Evolutionary conservation across 1,140 invertebrate genomes (phyloP).

Genomic region (Rhynchophorus ferrugineus): DNA sequence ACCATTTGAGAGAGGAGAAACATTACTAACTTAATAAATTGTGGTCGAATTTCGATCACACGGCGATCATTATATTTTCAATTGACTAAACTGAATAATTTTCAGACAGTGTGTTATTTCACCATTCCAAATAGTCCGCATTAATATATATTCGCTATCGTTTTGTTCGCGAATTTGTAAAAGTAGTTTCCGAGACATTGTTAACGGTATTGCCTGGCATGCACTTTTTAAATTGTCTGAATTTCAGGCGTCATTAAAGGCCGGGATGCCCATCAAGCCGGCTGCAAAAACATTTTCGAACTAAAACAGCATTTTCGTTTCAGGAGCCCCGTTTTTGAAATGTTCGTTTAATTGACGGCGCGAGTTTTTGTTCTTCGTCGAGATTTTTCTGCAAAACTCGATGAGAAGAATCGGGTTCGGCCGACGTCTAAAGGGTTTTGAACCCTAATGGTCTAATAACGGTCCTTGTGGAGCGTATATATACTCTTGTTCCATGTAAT

Average conservation of each 20-base stretch:
- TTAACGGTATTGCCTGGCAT: not conserved
- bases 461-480: too few relatives aligned
- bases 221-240: not conserved
- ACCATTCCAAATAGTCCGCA: too few relatives aligned
- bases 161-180: not conserved
- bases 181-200: not conserved
- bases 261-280: not conserved
- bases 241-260: not conserved
- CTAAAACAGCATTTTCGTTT: not conserved
- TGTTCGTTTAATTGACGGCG: not conserved
- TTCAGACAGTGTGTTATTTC: too few relatives aligned
- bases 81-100: too few relatives aligned
- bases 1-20: too few relatives aligned
- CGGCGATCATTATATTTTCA: too few relatives aligned
- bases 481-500: too few relatives aligned
- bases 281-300: not conserved
- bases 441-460: too few relatives aligned
- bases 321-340: not conserved
- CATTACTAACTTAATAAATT: too few relatives aligned
- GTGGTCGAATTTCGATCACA: too few relatives aligned
- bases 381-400: not conserved
- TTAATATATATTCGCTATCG: too few relatives aligned
- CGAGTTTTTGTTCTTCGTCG: not conserved
- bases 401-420: constrained; percentile 9
- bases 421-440: too few relatives aligned